Percentiles rank a stretch among this genome's conserved stretches.
phyloP scores from a whole-genome alignment of 2,113 vertebrate genomes.

The Anarrhichthys ocellatus region DNA sequence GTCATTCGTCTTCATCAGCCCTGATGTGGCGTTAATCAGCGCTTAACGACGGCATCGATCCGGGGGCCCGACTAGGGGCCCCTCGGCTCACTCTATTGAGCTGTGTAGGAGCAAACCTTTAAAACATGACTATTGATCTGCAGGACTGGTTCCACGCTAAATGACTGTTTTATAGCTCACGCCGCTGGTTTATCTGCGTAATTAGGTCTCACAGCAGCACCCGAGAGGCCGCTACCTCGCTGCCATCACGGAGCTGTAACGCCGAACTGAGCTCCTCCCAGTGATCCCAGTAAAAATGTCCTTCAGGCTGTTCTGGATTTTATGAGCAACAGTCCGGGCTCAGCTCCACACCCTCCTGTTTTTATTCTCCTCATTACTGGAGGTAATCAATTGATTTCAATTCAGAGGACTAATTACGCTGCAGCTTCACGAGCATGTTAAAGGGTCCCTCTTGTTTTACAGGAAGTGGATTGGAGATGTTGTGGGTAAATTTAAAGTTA shows the following conservation, averaged over 20 bases:
- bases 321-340: not conserved
- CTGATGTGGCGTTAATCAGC: conserved; percentile 40
- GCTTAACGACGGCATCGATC: conserved; percentile 42
- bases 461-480: conserved; percentile 9
- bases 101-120: conserved; percentile 39
- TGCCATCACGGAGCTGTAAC: conserved; percentile 8
- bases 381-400: conserved; percentile 1
- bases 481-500: conserved; percentile 6
- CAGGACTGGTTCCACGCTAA: conserved; percentile 22
- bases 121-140: conserved; percentile 51
- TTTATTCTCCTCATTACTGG: not conserved
- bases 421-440: not conserved
- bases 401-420: conserved; percentile 22
- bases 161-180: conserved; percentile 16
- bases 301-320: conserved; percentile 41
- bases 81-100: conserved; percentile 22
- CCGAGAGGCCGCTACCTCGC: not conserved
- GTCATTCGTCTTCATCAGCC: conserved; percentile 45
- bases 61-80: conserved; percentile 1
- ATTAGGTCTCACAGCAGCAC: conserved; percentile 37
- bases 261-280: not conserved
- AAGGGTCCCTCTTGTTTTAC: not conserved
- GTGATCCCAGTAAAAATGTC: conserved; percentile 29
- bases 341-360: too few relatives aligned
- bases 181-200: conserved; percentile 23